Base-by-base conservation (phyloP, 37 sponge, comb jelly and placozoan species). In the Eunapius fragilis region DNA sequence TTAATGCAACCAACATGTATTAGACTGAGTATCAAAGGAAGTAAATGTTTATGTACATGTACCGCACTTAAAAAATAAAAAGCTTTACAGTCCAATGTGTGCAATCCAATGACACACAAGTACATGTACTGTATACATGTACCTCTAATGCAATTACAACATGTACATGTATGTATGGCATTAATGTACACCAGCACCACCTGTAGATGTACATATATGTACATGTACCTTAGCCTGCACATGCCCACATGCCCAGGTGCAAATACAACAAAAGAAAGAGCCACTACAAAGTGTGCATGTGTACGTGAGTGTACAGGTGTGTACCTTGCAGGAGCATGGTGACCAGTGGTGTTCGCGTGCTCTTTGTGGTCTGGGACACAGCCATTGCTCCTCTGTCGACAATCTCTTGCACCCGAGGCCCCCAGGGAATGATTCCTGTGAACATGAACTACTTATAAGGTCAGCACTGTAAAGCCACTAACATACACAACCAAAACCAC, bases 321-420 rank as follows among this genome's bases (percentile, higher is more conserved):
- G 41, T 76, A 77, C 98, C 98, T 48, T 92, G 86, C 10, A 99
- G 83, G 14, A 99, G 94, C 19, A 99, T 37, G 83, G 89, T 92
- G 26, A 92, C 89, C 22, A 97, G 91, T 24, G 92, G 89, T 31
- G 93, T 97, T 4, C 88, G 67, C 36, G 84, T 72, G 71, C 93
- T 84, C 26, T 80, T 77, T 17, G 31, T 71, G 28, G 89, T 85
- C 77, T 95, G 97, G 50, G 88, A 70, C 28, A 88, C 79, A 24
- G 87, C 94, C 33, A 76, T 69, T 26, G 69, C 72, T 23, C 92
- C 96, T 67, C 87, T 82, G 23, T 93, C 92, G 5, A 94, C 68
- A 26, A 97, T 92, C 50, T 89, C 84, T 37, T 81, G 82, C 38
- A 97, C 77, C 13, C n/a, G 68, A 10, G 68, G 67, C 3, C 92